Percentiles rank a stretch among this genome's conserved stretches.
Evolutionary conservation across 1,140 invertebrate species (phyloP).

Genomic region (Ruditapes philippinarum): DNA sequence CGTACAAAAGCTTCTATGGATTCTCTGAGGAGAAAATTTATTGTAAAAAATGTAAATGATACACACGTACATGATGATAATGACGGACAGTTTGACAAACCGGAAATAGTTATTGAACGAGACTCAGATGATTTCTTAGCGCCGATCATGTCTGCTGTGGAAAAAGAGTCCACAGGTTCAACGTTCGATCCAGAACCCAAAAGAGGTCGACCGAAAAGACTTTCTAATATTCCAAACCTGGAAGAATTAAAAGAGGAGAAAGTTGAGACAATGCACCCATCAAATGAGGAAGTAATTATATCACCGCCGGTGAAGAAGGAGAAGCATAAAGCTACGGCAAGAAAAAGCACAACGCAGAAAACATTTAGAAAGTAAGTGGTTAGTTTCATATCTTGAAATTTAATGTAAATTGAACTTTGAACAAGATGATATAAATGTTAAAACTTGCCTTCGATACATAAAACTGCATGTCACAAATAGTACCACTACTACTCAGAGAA

Average conservation of each 20-base stretch:
- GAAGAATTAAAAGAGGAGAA: constrained; percentile 36
- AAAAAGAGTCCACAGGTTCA: neutral
- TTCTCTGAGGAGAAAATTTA: constrained; percentile 4
- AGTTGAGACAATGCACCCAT: constrained; percentile 44
- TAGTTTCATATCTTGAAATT: too few relatives aligned
- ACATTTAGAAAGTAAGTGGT: constrained; percentile 49
- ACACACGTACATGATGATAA: constrained; percentile 47
- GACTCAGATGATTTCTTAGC: constrained; percentile 69
- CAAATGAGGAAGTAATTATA: constrained; percentile 56
- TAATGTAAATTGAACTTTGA: too few relatives aligned
- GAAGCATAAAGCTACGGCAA: constrained; percentile 74
- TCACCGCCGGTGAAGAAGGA: constrained; percentile 58
- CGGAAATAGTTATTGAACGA: constrained; percentile 77
- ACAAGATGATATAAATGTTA: too few relatives aligned
- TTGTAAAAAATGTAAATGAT: neutral
- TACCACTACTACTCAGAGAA: too few relatives aligned
- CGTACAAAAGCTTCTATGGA: neutral
- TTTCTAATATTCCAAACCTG: neutral
- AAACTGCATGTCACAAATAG: too few relatives aligned
- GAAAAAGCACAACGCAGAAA: constrained; percentile 81
- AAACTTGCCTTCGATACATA: too few relatives aligned
- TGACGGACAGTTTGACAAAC: constrained; percentile 60
- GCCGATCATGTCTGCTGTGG: constrained; percentile 12
- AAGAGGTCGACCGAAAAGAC: neutral
- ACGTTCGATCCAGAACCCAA: neutral